A percentile compares a stretch with the other conserved stretches of the same genome.
These are phyloP conservation scores for Flexamia atlantica DNA, from an alignment of 2,888 invertebrate genomes.

Conservation along the genomic window DNA sequence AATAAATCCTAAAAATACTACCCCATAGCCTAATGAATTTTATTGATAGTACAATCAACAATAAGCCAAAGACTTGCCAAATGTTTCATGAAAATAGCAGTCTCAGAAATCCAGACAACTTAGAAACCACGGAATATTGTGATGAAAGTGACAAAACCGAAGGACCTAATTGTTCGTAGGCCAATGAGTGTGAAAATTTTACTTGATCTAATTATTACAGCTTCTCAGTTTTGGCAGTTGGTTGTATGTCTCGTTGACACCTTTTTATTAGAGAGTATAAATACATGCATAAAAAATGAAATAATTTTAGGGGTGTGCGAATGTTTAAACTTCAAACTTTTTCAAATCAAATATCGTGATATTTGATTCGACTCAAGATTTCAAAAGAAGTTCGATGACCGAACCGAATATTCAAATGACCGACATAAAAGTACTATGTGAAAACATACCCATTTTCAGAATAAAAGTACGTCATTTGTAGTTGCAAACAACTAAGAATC, in stretches of 20 bases:
- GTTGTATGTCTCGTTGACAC: not conserved
- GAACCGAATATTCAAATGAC: no score
- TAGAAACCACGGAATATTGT: not conserved
- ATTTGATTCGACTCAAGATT: no score
- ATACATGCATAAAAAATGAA: no score
- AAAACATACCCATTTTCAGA: no score
- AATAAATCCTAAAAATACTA: no score
- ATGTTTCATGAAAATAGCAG: not conserved
- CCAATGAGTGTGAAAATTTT: not conserved
- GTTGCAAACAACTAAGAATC: no score
- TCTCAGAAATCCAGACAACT: not conserved
- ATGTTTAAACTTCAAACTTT: no score
- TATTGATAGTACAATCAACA: not conserved
- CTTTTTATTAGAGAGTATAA: not conserved
- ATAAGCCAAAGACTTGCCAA: not conserved
- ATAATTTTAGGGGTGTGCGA: no score
- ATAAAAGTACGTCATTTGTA: no score
- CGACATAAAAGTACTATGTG: no score
- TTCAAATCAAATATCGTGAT: no score
- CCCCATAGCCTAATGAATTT: not conserved
- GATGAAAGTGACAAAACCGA: not conserved
- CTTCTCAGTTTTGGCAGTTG: not conserved
- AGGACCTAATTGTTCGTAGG: not conserved
- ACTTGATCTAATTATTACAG: not conserved
- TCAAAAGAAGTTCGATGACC: no score